Evolutionary conservation across 1,140 invertebrate species (phyloP).

Genomic region (Calephelis nemesis): DNA sequence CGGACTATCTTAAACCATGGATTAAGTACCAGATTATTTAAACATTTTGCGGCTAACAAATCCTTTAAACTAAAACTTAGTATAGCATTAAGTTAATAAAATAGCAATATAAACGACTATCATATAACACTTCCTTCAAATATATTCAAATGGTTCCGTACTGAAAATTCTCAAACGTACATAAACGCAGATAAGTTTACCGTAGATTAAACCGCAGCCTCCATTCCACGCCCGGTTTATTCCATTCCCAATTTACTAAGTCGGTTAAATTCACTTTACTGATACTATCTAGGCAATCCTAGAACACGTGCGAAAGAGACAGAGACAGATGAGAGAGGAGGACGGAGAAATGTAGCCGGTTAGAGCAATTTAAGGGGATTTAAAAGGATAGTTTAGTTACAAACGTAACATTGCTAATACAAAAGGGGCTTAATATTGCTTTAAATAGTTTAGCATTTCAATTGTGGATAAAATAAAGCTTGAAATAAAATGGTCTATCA

Average conservation of each 20-base stretch:
- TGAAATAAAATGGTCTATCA: too few species aligned
- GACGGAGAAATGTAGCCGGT: background rate
- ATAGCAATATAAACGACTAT: background rate
- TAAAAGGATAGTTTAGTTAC: conserved; percentile 20
- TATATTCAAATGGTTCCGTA: conserved; percentile 4
- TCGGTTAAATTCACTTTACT: conserved; percentile 29
- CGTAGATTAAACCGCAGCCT: conserved; percentile 21
- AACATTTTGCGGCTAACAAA: too few species aligned
- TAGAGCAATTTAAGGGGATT: conserved; percentile 20
- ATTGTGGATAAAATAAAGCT: too few species aligned
- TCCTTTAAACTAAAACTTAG: too few species aligned
- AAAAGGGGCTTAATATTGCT: background rate
- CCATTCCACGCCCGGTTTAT: conserved; percentile 16
- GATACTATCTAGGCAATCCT: conserved; percentile 25
- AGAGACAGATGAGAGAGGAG: conserved; percentile 1
- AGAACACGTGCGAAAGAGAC: conserved; percentile 13
- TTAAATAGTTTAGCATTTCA: too few species aligned
- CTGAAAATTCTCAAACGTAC: conserved; percentile 17
- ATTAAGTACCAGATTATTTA: too few species aligned
- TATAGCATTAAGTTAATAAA: background rate
- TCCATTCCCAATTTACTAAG: conserved; percentile 22
- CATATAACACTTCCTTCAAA: conserved; percentile 3
- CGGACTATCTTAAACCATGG: too few species aligned
- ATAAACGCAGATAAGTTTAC: conserved; percentile 15
- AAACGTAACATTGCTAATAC: background rate